Conservation (phyloP, 2,888 invertebrate genomes). For the Drosophila basisetae region DNA sequence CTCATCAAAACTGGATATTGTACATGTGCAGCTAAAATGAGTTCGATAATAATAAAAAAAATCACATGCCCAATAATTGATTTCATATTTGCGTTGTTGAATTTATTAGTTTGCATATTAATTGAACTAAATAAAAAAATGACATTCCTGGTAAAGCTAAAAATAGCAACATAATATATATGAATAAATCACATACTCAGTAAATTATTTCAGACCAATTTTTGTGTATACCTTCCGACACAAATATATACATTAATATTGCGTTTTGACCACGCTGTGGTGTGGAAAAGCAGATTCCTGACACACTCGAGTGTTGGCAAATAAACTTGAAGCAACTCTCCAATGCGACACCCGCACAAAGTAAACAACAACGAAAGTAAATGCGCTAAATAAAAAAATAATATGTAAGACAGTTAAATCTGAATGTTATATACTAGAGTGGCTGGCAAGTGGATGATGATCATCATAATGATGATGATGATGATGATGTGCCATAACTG, state of each 20-base stretch:
- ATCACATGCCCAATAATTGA: too few species aligned
- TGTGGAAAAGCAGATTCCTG: conserved; percentile 49
- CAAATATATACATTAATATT: not conserved
- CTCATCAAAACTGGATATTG: not conserved
- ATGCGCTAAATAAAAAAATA: conserved; percentile 75
- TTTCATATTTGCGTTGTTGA: not conserved
- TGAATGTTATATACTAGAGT: conserved; percentile 55
- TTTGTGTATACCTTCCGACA: not conserved
- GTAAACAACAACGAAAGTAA: conserved; percentile 31
- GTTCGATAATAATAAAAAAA: not conserved
- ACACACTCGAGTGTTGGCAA: conserved; percentile 29
- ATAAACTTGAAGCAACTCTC: conserved; percentile 28
- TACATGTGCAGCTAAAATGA: not conserved
- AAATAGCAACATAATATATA: not conserved
- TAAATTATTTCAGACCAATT: conserved; percentile 1
- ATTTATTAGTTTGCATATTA: not conserved
- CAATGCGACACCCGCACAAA: conserved; percentile 20
- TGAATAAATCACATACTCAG: not conserved
- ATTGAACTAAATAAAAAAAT: not conserved
- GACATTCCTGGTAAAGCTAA: not conserved
- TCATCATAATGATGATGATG: conserved; percentile 29
- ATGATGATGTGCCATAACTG: conserved; percentile 54
- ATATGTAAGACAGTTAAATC: conserved; percentile 70
- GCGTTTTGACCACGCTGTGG: conserved; percentile 17
- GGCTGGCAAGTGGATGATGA: conserved; percentile 52